Evolutionary conservation across 2,797 vertebrate species (phyloP), one percentile per base, ranked within the genome.

Genomic region (Semaprochilodus insignis): DNA sequence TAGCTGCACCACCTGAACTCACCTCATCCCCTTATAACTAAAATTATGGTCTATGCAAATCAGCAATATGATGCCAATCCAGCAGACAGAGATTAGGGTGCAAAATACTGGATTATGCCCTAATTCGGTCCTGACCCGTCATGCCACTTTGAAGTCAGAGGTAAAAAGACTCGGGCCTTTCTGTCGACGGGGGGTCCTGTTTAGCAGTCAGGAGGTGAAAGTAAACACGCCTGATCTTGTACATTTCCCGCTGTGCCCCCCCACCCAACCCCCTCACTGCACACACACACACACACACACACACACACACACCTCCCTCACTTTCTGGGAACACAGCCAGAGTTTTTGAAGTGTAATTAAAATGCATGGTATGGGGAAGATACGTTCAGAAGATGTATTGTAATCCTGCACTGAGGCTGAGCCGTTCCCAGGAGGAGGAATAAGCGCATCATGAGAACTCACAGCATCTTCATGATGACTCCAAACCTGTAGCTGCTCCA

Each of bases 181-280:
- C 48, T 25, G 19, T 54, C 23, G 21, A 48, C 70, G 40, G 74
- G 91, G 31, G 92, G 89, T 90, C 90, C 87, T 74, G 82, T 93
- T 93, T 89, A 88, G 91, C 81, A 93, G 91, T 90, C 89, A 85
- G 85, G 71, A 73, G 71, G 51, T 73, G 71, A 93, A 93, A 92
- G 92, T 91, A 51, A 89, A 92, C 92, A 91, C 90, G 90, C 85
- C 87, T 83, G 76, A 85, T 93, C 91, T 91, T 92, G 91, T 91
- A 89, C 90, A 87, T 87, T 90, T 67, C 65, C 88, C 79, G 89
- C 83, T 88, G 87, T 89, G 80, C 57, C 67, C 66, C 90, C 88
- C 60, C 8, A 44, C 2, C 4, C 5, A 16, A 2, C n/a, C 59
- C 23, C 23, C 59, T 7, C 21, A 31, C 31, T 31, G 31, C 31